phyloP scores from a whole-genome alignment of 2,797 vertebrate species.

The Spheniscus humboldti region DNA sequence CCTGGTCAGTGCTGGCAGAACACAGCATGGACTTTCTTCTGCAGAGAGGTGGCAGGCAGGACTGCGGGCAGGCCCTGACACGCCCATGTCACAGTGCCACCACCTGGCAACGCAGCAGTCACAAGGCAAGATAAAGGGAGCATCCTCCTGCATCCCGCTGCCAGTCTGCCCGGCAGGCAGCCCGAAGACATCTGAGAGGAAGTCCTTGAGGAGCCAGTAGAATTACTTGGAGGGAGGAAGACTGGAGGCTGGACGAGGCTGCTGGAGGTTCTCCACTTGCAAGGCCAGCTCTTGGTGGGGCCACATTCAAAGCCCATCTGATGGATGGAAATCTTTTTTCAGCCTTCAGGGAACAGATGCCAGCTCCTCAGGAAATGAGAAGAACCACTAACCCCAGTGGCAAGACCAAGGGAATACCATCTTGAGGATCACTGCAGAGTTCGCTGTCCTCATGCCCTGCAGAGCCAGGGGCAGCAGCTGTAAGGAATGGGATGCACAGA shows the following conservation, averaged over 20 bases:
- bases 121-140: neutral
- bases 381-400: neutral
- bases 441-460: neutral
- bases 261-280: neutral
- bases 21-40: neutral
- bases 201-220: neutral
- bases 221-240: neutral
- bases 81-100: neutral
- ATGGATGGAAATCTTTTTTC: neutral
- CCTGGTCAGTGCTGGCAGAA: neutral
- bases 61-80: accelerated
- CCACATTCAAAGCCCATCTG: neutral
- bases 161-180: accelerated
- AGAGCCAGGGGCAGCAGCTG: neutral
- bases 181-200: neutral
- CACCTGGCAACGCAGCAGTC: too few species aligned
- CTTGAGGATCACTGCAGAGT: neutral
- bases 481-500: neutral
- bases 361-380: neutral
- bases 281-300: neutral
- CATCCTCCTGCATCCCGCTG: accelerated
- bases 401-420: neutral
- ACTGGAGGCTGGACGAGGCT: neutral
- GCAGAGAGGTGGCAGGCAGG: accelerated
- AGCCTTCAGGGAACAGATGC: neutral